Evolutionary conservation across 1,140 invertebrate species (phyloP).

Genomic region (Portunus trituberculatus): DNA sequence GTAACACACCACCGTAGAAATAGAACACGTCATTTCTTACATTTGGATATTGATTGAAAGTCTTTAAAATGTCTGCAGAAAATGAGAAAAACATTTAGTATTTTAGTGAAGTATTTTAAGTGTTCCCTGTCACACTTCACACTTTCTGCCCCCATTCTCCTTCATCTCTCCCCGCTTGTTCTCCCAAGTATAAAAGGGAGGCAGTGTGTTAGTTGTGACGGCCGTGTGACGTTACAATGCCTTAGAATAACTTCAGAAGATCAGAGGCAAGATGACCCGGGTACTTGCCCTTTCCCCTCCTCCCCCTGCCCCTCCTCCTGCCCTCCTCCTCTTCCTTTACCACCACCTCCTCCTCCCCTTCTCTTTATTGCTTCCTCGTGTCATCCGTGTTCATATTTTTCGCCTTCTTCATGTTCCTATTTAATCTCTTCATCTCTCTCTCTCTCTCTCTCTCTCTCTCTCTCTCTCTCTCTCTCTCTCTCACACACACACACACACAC

Average conservation of each 20-base stretch:
- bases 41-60: too few relatives aligned
- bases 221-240: neutral
- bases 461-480: neutral
- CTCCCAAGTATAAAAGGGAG: neutral
- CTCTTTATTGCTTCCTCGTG: neutral
- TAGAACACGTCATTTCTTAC: too few relatives aligned
- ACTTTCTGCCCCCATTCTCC: neutral
- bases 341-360: neutral
- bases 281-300: neutral
- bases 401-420: neutral
- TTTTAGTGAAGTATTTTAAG: too few relatives aligned
- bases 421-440: neutral
- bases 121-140: too few relatives aligned
- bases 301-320: neutral
- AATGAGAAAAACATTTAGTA: too few relatives aligned
- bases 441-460: slow-evolving; percentile 36
- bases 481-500: too few relatives aligned
- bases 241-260: neutral
- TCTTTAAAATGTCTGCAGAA: too few relatives aligned
- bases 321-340: neutral
- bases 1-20: too few relatives aligned
- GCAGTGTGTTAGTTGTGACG: neutral
- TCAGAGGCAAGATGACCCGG: neutral
- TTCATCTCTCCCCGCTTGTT: neutral
- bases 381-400: too few relatives aligned